Evolutionary conservation across 2,888 invertebrate species (phyloP), one percentile per base, ranked within the genome.

Genomic region (Phyllotreta striolata): DNA sequence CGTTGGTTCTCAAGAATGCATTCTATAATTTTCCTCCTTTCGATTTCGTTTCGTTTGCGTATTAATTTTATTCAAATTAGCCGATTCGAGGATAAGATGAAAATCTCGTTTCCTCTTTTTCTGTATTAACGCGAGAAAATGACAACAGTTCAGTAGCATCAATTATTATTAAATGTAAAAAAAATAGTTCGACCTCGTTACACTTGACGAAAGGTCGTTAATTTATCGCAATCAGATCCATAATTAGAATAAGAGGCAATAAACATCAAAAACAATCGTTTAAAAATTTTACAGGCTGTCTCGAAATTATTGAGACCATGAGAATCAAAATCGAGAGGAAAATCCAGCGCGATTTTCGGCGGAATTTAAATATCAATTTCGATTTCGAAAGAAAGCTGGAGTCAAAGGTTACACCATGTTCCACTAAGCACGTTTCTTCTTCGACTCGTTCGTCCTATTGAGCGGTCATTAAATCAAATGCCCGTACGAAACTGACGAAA

Each of bases 111-210:
- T 24, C 24, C 14, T 44, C 14, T 44, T 6, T 10, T n/a, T 7
- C 5, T 10, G 43, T 43, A 12, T 43, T 5, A 10, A 12, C 12
- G 8, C 8, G 39, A 7, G 41, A 41, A 9, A 10, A n/a, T 41
- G 9, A 41, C 10, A 41, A 4, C 10, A 41, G 1, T 41, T 9
- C n/a, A 13, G 14, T 44, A 2, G 1, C 7, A 37, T 24, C 7
- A 37, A 37, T 52, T 35, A 52, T 6, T 52, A 12, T 52, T 0
- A 52, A 37, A 12, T n/a, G n/a, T n/a, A 12, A 10, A 37, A 52
- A 52, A 37, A 35, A 37, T 37, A 10, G 13, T 37, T 24, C 14
- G 13, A 52, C 52, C 52, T 52, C 38, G 52, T 52, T 52, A 52
- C 35, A 10, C 8, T 37, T 38, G 2, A 52, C n/a, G 8, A 12